Evolutionary conservation across 2,113 vertebrate genomes (phyloP).

Genomic region (Dasyprocta punctata): DNA sequence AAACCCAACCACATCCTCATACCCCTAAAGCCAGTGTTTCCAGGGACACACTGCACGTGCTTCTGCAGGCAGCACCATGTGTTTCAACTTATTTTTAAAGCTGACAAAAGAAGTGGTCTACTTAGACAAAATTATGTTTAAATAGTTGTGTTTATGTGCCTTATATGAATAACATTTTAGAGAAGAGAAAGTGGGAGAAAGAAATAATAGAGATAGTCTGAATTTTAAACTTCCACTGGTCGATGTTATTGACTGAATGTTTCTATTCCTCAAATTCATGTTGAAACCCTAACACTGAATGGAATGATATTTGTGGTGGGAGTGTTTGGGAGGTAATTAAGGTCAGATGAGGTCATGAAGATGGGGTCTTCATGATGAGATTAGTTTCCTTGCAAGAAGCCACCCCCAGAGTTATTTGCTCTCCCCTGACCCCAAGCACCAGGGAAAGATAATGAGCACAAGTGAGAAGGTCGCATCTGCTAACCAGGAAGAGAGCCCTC

Average conservation of each 20-base stretch:
- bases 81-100: background rate
- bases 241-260: background rate
- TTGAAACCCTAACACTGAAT: background rate
- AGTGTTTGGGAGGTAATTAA: background rate
- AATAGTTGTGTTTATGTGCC: background rate
- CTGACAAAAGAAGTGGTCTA: background rate
- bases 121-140: slow-evolving; percentile 27
- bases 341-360: no score
- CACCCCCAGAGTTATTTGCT: background rate
- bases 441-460: background rate
- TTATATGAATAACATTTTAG: background rate
- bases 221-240: background rate
- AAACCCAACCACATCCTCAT: background rate
- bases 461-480: background rate
- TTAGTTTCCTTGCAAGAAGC: background rate
- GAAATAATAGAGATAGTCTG: background rate
- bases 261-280: background rate
- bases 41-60: background rate
- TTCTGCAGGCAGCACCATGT: background rate
- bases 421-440: accelerated
- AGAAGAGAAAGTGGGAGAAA: background rate
- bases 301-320: background rate
- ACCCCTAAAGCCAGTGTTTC: background rate
- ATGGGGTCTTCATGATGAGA: background rate
- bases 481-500: background rate